A percentile compares a stretch with the other conserved stretches of the same genome.
These are phyloP conservation scores for Oryctes rhinoceros DNA, from an alignment of 1,140 invertebrate genomes.

Conservation along the genomic window DNA sequence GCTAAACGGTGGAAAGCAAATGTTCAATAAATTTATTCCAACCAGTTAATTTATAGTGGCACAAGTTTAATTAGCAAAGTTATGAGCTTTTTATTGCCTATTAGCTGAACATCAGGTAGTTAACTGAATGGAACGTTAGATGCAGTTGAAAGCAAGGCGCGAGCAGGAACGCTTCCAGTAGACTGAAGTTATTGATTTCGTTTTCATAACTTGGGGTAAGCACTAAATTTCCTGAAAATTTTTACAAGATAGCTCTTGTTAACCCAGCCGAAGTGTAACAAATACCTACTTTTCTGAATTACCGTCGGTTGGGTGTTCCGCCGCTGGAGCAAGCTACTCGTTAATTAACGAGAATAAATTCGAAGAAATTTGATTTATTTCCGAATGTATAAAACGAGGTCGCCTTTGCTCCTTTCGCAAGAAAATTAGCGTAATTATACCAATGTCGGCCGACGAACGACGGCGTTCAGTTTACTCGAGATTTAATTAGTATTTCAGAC, in stretches of 20 bases:
- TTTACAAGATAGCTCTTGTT: conserved; percentile 17
- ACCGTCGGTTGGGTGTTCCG: neutral
- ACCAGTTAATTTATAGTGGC: too few relatives aligned
- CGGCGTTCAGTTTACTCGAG: conserved; percentile 12
- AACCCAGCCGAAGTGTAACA: conserved; percentile 3
- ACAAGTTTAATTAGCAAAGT: too few relatives aligned
- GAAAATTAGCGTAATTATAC: conserved; percentile 24
- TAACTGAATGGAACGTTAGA: too few relatives aligned
- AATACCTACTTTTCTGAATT: conserved; percentile 8
- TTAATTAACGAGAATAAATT: conserved; percentile 5
- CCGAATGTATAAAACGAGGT: neutral
- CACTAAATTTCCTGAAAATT: neutral
- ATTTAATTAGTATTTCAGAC: conserved; percentile 7
- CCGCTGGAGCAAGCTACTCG: neutral
- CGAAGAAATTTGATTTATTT: conserved; percentile 18
- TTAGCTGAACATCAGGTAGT: too few relatives aligned
- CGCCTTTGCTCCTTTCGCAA: neutral
- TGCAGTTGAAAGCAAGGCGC: too few relatives aligned
- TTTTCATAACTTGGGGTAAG: neutral
- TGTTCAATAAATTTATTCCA: too few relatives aligned
- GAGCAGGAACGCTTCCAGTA: too few relatives aligned
- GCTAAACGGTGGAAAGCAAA: too few relatives aligned
- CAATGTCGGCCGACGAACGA: neutral
- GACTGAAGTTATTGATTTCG: neutral
- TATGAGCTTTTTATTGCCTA: too few relatives aligned